Evolutionary conservation across 2,888 invertebrate species (phyloP), one percentile per base, ranked within the genome.

Genomic region (Drosophila pseudotalamancana): DNA sequence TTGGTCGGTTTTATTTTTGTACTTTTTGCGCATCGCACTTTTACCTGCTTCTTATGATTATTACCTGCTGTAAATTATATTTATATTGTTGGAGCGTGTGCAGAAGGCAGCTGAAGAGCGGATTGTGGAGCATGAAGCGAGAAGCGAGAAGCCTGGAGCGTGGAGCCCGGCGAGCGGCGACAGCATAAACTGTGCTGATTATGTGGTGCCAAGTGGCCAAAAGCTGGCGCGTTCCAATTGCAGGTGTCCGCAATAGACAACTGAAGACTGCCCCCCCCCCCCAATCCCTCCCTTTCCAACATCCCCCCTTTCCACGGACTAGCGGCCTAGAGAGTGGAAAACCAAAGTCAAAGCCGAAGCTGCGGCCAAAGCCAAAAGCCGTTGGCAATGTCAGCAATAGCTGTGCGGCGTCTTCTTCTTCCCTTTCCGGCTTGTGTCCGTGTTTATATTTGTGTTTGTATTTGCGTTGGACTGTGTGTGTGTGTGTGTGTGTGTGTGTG

Each of bases 21-120:
- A 45, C 45, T 23, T 49, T 49, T 53, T 66, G 55, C 60, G 45
- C 60, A 55, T 68, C 63, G 72, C 67, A 67, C 48, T 79, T 76
- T 79, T 76, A 77, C 80, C 80, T 79, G 80, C 64, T 67, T 76
- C 80, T 79, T 72, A 79, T 71, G 76, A 77, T 77, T 77, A 77
- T 77, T 67, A 71, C 76, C 62, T 49, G 76, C 67, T 79, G 76
- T 77, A 77, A 77, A 77, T 79, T 77, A 77, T 79, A 80, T 79
- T 79, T 71, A 76, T 76, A 79, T 79, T 75, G 80, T 75, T 59
- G 60, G 39, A 75, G 77, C 69, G 76, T 75, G 75, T 63, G 79
- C 62, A 64, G 56, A 73, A 62, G 61, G 62, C 73, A 53, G 69
- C 55, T 32, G 18, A 18, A 39, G 40, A 39, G n/a, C 16, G 12